Evolutionary conservation across 2,888 invertebrate species (phyloP), one percentile per base, ranked within the genome.

Genomic region (Euzetes globulus): DNA sequence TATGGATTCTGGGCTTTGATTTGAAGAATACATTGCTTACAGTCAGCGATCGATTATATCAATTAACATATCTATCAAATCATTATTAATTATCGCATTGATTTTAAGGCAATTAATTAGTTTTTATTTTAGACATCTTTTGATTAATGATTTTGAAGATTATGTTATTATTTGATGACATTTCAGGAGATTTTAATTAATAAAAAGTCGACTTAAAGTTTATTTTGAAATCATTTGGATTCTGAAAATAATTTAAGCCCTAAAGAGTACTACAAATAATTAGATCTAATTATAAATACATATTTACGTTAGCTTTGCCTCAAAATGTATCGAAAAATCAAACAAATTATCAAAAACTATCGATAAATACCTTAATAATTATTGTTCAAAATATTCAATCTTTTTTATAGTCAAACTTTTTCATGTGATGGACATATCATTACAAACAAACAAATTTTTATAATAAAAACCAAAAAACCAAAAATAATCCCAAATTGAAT

Each of bases 381-480:
- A 41, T 41, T 41, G 41, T 41, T 41, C 41, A 41, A 41, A 41
- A 41, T 41, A 41, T 41, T 41, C 52, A 52, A 52, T n/a, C 19
- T 25, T 63, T 65, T 68, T 68, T 41, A 41, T 68, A 37, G 41
- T 41, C 68, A 68, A 41, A 9, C 22, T 68, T 65, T 15, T 68
- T 41, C 37, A 68, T 68, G 68, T 68, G 68, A 68, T 68, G 19
- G 11, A 68, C 68, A 68, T 68, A 68, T 68, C 68, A 68, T 63
- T 63, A 63, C 15, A 63, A 13, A 25, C 22, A 29, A 33, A 60
- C 19, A 68, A 19, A 68, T 68, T 68, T 68, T 41, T 22, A 68
- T 41, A 68, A 19, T 41, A 41, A 68, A 41, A 22, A 19, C 19
- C 25, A 58, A 27, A 27, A 17, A 19, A 41, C 19, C 37, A 3